These are phyloP conservation scores for Caenorhabditis macrosperma DNA, from an alignment of 2,888 invertebrate species.

Conservation along the genomic window DNA sequence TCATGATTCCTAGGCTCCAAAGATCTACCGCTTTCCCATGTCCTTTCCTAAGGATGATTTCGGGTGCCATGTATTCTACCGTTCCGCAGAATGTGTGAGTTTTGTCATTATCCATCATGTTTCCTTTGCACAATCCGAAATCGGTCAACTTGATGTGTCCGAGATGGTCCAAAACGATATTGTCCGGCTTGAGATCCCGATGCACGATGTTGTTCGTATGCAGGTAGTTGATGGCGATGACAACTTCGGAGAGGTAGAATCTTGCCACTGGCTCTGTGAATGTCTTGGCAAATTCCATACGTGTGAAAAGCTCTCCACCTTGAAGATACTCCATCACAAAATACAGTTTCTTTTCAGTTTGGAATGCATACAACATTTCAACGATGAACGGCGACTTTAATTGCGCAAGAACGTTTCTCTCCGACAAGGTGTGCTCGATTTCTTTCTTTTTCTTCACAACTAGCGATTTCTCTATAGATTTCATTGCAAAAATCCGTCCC, in stretches of 20 bases:
- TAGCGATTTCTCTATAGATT: conserved; percentile 91
- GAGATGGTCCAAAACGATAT: conserved; percentile 13
- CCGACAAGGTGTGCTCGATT: conserved; percentile 99
- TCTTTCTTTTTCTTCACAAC: conserved; percentile 99
- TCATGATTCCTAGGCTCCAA: conserved; percentile 20
- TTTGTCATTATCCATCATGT: neutral
- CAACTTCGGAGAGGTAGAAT: conserved; percentile 18
- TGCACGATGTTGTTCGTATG: conserved; percentile 5
- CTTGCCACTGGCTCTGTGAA: neutral
- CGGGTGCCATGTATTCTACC: conserved; percentile 30
- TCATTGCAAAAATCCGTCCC: conserved; percentile 98
- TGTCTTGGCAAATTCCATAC: neutral
- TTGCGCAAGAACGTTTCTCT: conserved; percentile 98
- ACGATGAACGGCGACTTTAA: conserved; percentile 99
- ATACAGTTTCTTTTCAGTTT: conserved; percentile 84
- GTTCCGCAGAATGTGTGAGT: conserved; percentile 31
- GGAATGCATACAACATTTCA: conserved; percentile 98
- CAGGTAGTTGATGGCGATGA: conserved; percentile 18
- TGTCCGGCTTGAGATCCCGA: conserved; percentile 28
- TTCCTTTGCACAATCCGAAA: conserved; percentile 19
- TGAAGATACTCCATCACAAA: conserved; percentile 9
- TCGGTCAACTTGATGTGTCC: conserved; percentile 19
- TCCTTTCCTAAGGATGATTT: neutral
- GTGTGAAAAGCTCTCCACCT: conserved; percentile 24
- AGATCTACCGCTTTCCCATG: conserved; percentile 16